phyloP scores from a whole-genome alignment of 2,888 invertebrate genomes.

The Melieria crassipennis region DNA sequence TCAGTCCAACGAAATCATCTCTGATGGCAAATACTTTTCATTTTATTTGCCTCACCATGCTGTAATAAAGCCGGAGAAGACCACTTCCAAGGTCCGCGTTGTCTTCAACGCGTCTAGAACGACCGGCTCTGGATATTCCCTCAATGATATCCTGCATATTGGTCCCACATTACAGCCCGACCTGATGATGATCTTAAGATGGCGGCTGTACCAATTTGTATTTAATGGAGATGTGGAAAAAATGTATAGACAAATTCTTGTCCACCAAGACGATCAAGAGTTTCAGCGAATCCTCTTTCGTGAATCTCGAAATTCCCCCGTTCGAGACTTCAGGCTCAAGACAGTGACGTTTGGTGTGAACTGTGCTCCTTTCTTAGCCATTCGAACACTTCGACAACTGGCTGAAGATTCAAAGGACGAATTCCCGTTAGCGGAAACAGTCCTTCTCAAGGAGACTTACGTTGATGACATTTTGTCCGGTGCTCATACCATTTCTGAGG shows the following conservation, averaged over 20 bases:
- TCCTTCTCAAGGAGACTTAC: not conserved
- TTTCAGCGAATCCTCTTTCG: conserved; percentile 28
- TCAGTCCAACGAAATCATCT: conserved; percentile 11
- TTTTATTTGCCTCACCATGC: conserved; percentile 39
- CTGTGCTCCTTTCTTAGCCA: not conserved
- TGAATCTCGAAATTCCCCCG: not conserved
- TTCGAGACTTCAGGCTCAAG: conserved; percentile 10
- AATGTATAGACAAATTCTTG: conserved; percentile 23
- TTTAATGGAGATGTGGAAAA: conserved; percentile 24
- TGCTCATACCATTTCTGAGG: not conserved
- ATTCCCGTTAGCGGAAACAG: not conserved
- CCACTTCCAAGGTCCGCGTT: conserved; percentile 37
- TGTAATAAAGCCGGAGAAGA: conserved; percentile 34
- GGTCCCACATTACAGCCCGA: conserved; percentile 38
- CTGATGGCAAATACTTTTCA: conserved; percentile 14
- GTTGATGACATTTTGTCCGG: not conserved
- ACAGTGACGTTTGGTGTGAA: conserved; percentile 19
- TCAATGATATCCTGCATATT: conserved; percentile 35
- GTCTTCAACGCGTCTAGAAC: conserved; percentile 41
- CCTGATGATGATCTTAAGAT: conserved; percentile 11
- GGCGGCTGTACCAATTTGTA: conserved; percentile 14
- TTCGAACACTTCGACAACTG: not conserved
- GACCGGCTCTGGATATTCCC: conserved; percentile 28
- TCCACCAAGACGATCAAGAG: conserved; percentile 11
- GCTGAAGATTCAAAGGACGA: conserved; percentile 26